These are phyloP conservation scores for Mus caroli DNA, from an alignment of 2,797 vertebrate genomes.

Conservation along the genomic window DNA sequence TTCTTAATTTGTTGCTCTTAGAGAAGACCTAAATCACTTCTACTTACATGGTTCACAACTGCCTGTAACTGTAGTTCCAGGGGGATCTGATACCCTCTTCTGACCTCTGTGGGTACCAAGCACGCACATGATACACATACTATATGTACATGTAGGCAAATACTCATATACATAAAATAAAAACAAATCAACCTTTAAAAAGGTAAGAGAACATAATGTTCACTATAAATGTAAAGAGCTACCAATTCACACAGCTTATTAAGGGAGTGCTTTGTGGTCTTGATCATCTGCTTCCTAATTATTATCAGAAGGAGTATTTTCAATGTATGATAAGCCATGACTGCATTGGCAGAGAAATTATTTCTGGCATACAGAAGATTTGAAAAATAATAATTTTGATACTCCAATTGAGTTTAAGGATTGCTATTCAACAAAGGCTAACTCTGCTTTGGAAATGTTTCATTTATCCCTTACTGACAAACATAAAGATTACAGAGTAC, in stretches of 20 bases:
- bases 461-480: not conserved
- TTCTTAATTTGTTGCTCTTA: not conserved
- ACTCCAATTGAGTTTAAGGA: not conserved
- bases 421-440: not conserved
- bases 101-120: not conserved
- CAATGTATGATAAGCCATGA: slow-evolving; percentile 37
- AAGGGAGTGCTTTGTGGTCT: not conserved
- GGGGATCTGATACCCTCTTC: not conserved
- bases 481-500: not conserved
- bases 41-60: not conserved
- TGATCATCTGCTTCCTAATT: not conserved
- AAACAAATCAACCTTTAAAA: not conserved
- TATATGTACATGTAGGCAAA: not conserved
- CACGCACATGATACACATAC: not conserved
- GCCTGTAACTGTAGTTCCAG: not conserved
- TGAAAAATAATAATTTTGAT: slow-evolving; percentile 9
- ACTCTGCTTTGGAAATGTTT: not conserved
- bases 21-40: not conserved
- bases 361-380: slow-evolving; percentile 1
- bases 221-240: not conserved
- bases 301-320: slow-evolving; percentile 49
- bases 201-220: not conserved
- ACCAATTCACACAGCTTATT: not conserved
- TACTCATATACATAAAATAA: not conserved
- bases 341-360: not conserved